A percentile compares a stretch with the other conserved stretches of the same genome.
phyloP scores from a whole-genome alignment of 2,113 vertebrate genomes.

The Cephalophus harveyi region DNA sequence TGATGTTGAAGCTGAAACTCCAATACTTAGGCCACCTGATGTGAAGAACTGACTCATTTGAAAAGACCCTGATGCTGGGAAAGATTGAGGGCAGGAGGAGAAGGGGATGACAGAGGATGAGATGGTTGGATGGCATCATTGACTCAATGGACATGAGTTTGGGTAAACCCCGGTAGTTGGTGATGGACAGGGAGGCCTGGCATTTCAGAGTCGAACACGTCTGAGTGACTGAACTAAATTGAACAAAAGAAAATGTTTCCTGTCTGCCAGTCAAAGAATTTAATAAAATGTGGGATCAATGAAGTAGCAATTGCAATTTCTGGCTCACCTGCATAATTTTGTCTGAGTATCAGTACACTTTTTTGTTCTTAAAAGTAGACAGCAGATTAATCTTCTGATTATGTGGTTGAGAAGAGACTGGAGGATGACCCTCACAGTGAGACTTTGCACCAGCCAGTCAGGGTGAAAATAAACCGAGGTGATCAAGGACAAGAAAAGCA shows the following conservation, averaged over 20 bases:
- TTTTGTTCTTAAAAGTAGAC: not conserved
- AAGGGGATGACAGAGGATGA: not conserved
- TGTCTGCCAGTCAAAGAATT: not conserved
- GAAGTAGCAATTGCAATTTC: not conserved
- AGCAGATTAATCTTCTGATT: not conserved
- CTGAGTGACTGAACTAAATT: not conserved
- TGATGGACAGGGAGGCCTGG: not conserved
- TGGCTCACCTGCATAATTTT: not conserved
- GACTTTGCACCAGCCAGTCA: not conserved
- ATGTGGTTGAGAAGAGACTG: not conserved
- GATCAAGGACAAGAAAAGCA: not conserved
- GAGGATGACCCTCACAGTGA: not conserved
- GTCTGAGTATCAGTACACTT: not conserved
- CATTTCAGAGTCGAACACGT: accelerated
- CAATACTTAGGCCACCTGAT: not conserved
- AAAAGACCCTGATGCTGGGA: not conserved
- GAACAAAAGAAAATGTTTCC: not conserved
- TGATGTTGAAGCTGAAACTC: not conserved
- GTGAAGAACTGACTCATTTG: not conserved
- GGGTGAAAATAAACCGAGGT: not conserved
- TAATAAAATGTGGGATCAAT: not conserved
- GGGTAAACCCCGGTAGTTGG: not conserved
- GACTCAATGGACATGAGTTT: not conserved
- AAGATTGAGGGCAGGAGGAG: not conserved
- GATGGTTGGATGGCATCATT: not conserved